phyloP scores from a whole-genome alignment of 2,888 invertebrate species.

The Nymphalis polychloros region DNA sequence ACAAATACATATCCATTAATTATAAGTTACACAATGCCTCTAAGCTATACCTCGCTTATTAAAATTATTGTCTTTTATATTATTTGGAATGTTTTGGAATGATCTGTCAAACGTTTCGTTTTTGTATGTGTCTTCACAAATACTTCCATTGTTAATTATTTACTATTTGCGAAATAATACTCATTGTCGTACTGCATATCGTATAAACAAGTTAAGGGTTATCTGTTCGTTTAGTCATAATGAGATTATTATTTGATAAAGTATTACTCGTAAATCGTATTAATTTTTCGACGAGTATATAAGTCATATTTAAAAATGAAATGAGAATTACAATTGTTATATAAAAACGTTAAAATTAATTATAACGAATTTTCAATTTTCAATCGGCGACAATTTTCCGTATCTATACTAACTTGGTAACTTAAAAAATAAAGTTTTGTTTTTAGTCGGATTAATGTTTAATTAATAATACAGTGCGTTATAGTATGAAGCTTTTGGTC shows the following conservation, averaged over 20 bases:
- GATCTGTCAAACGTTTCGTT: conserved; percentile 30
- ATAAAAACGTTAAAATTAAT: too few species aligned
- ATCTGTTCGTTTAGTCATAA: neutral
- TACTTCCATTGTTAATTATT: conserved; percentile 22
- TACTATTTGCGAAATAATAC: neutral
- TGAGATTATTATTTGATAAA: neutral
- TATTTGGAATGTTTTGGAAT: conserved; percentile 35
- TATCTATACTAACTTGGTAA: too few species aligned
- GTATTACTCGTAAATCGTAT: too few species aligned
- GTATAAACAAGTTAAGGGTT: neutral
- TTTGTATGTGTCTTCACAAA: conserved; percentile 6
- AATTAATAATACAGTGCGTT: too few species aligned
- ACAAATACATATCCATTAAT: neutral
- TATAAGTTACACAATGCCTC: conserved; percentile 3
- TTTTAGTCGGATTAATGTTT: too few species aligned
- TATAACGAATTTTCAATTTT: too few species aligned
- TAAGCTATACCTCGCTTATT: conserved; percentile 26
- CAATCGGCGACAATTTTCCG: too few species aligned
- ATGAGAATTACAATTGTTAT: too few species aligned
- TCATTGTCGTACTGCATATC: conserved; percentile 11
- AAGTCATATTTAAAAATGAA: too few species aligned
- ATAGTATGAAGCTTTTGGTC: too few species aligned
- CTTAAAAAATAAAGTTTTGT: too few species aligned
- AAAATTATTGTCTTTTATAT: conserved; percentile 12
- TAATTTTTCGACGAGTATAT: too few species aligned